Conservation (phyloP, 2,888 invertebrate genomes). For the Toxonevra muliebris region DNA sequence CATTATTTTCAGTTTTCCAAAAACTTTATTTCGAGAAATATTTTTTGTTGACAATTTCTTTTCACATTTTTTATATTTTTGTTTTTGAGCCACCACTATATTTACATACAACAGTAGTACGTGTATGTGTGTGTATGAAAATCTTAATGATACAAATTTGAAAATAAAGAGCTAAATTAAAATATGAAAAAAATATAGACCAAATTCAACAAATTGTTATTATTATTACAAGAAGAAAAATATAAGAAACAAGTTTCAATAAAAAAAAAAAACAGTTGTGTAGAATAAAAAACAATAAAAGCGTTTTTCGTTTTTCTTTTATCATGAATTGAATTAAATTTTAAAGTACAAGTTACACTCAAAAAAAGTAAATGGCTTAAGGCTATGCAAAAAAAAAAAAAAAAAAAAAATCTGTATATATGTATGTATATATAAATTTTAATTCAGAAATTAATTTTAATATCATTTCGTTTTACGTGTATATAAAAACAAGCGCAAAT, state of each 20-base stretch:
- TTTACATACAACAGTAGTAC: conserved; percentile 4
- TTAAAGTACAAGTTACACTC: too few species aligned
- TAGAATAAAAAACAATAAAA: conserved; percentile 17
- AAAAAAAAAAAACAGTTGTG: conserved; percentile 33
- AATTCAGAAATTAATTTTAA: neutral
- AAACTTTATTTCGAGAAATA: conserved; percentile 9
- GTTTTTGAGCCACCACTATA: neutral
- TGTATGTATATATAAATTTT: conserved; percentile 22
- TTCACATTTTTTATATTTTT: neutral
- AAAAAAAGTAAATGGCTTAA: conserved; percentile 24
- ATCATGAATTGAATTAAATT: too few species aligned
- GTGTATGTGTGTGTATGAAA: conserved; percentile 4
- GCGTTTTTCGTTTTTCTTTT: too few species aligned
- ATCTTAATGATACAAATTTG: neutral
- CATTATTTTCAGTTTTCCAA: too few species aligned
- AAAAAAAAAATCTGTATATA: conserved; percentile 32
- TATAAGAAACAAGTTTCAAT: conserved; percentile 25
- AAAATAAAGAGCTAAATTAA: conserved; percentile 11
- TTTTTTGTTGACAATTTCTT: conserved; percentile 1
- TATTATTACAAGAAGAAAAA: conserved; percentile 8
- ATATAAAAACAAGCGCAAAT: conserved; percentile 4
- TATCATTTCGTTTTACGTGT: conserved; percentile 7
- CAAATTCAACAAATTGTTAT: conserved; percentile 8
- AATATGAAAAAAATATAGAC: conserved; percentile 1
- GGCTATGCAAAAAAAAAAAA: conserved; percentile 39